Conservation (phyloP, 2,797 vertebrate species). For the Taenioides sp. region DNA sequence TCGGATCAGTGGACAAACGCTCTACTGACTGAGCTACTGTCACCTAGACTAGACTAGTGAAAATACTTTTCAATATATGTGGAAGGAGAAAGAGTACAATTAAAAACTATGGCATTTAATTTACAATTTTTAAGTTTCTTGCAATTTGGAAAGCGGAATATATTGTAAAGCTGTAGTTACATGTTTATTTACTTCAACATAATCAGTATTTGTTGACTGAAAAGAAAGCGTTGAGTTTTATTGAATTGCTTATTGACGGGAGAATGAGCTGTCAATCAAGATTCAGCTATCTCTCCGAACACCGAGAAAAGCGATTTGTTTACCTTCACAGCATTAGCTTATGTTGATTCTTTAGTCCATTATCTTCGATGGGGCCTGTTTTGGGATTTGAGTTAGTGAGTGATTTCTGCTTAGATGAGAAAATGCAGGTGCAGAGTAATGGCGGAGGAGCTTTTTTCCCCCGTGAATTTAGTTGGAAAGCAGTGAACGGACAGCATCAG, state of each 20-base stretch:
- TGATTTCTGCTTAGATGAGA: constrained; percentile 48
- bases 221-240: background rate
- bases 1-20: too few species aligned
- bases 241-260: background rate
- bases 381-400: background rate
- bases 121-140: too few species aligned
- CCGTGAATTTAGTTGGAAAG: constrained; percentile 25
- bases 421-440: constrained; percentile 53
- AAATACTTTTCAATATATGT: too few species aligned
- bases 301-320: background rate
- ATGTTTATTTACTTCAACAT: background rate
- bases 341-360: background rate
- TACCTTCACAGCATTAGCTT: background rate
- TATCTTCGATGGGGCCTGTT: constrained; percentile 12
- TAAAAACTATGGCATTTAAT: too few species aligned
- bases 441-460: constrained; percentile 7
- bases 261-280: constrained; percentile 1
- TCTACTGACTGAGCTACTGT: too few species aligned
- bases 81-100: too few species aligned
- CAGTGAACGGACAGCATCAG: constrained; percentile 33
- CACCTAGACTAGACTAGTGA: too few species aligned
- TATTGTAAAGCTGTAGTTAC: too few species aligned
- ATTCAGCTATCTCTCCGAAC: background rate
- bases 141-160: too few species aligned
- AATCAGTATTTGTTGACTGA: background rate